Evolutionary conservation across 2,888 invertebrate species (phyloP), one percentile per base, ranked within the genome.

Genomic region (Drosophila limbata): DNA sequence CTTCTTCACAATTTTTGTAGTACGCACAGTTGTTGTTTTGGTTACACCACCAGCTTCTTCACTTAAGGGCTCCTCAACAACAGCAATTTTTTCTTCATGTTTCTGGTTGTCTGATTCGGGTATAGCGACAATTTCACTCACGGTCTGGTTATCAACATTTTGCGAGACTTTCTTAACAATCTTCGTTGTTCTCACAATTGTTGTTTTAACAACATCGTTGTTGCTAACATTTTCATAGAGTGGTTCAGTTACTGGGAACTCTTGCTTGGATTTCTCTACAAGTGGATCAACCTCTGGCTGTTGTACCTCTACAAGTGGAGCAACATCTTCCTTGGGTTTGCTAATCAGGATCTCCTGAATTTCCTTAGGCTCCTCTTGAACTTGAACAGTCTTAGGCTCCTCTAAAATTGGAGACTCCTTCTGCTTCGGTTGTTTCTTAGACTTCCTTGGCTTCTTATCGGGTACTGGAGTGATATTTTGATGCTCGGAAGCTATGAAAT

Each of bases 11-110:
- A 86, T 90, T 74, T 80, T 91, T 3, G 91, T 92, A 19, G 91
- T 92, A 50, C 90, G 91, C 73, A 91, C 89, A 40, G 88, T 91
- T 67, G 92, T 92, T 28, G 91, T 92, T 69, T 90, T 92, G 4
- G 89, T 81, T 55, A 92, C 88, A 69, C 86, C 89, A 73, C 79
- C 69, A 52, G 45, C 15, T 21, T 64, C 64, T 15, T 61, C 69
- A 55, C 5, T 47, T 37, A 13, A n/a, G 15, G 62, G 65, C 10
- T 81, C 78, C 10, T 44, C 53, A 42, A 56, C 62, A 53, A 47
- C 53, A 15, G 52, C 62, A 37, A 25, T 33, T n/a, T 53, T 21
- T 3, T 68, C 42, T 5, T 40, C 42, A 28, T 52, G 19, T 6
- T 61, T 40, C 28, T 50, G 55, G 4, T 6, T 39, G n/a, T 74